phyloP scores from a whole-genome alignment of 2,113 vertebrate genomes.

The Anoura caudifer region DNA sequence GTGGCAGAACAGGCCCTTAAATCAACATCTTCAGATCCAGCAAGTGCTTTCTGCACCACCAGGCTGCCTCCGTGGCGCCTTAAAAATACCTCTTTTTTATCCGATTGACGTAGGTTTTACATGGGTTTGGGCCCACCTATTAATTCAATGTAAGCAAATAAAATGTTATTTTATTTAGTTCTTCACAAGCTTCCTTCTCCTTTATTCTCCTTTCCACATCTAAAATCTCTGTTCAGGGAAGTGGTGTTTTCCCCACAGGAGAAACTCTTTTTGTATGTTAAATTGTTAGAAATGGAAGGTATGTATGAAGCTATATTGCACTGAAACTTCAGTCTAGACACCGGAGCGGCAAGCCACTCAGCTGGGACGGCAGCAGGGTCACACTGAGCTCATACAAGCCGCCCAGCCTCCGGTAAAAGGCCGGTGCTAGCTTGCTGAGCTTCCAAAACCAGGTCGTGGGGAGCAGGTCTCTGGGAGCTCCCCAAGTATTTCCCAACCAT shows the following conservation, averaged over 20 bases:
- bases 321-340: neutral
- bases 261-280: neutral
- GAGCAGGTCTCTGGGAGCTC: neutral
- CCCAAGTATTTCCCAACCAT: slow-evolving; percentile 45
- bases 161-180: neutral
- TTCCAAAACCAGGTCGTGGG: neutral
- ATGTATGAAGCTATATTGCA: neutral
- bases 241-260: neutral
- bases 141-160: neutral
- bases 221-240: neutral
- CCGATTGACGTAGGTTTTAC: neutral
- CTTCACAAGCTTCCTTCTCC: neutral
- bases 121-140: neutral
- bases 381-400: neutral
- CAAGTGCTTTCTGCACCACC: neutral
- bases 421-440: neutral
- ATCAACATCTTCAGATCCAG: neutral
- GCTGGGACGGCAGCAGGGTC: neutral
- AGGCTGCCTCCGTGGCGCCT: neutral
- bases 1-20: neutral
- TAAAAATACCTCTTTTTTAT: neutral
- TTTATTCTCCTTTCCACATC: neutral
- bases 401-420: neutral
- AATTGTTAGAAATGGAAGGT: neutral
- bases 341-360: neutral